These are phyloP conservation scores for Potorous gilbertii DNA, from an alignment of 2,797 vertebrate species.

Conservation along the genomic window DNA sequence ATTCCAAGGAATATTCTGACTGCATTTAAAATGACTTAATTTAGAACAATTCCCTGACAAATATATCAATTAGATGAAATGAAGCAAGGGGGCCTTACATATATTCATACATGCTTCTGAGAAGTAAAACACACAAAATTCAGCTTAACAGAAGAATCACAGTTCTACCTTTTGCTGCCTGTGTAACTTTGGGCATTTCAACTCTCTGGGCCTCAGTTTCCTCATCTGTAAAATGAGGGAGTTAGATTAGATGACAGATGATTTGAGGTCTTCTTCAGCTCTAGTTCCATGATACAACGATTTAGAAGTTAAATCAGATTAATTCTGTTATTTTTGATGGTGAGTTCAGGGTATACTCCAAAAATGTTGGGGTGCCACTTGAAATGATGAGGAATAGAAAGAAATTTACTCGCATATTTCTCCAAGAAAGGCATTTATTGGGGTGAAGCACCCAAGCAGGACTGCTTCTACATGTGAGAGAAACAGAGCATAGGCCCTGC, in stretches of 20 bases:
- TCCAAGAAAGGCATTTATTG: no score
- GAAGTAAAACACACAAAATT: not conserved
- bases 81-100: not conserved
- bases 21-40: constrained; percentile 32
- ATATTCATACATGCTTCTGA: not conserved
- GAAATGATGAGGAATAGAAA: no score
- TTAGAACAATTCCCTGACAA: not conserved
- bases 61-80: not conserved
- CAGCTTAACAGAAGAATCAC: not conserved
- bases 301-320: not conserved
- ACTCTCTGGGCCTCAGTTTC: not conserved
- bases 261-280: not conserved
- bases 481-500: no score
- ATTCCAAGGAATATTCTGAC: not conserved
- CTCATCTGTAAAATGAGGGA: not conserved
- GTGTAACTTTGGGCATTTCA: not conserved
- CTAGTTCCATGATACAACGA: not conserved
- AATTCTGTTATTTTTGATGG: not conserved
- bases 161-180: not conserved
- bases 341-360: no score
- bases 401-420: no score
- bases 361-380: no score
- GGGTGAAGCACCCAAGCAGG: no score
- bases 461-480: no score
- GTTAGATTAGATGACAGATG: not conserved